Percentiles rank a stretch among this genome's conserved stretches.
phyloP scores from a whole-genome alignment of 2,888 invertebrate genomes.

The Nycteola revayana region DNA sequence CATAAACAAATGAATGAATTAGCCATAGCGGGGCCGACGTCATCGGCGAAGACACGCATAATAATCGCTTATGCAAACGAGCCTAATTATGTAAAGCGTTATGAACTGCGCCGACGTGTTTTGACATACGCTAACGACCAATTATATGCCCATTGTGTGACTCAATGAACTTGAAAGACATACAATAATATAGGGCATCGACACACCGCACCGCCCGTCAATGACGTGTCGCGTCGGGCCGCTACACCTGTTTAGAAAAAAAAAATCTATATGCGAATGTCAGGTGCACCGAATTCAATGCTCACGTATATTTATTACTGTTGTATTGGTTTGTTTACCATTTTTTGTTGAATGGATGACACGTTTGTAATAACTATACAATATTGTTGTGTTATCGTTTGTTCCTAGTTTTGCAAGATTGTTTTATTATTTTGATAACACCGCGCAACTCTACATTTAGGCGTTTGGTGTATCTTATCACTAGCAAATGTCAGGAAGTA shows the following conservation, averaged over 20 bases:
- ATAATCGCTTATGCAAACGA: conserved; percentile 78
- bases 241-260: conserved; percentile 71
- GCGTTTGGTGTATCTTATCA: no score
- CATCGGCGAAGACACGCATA: conserved; percentile 74
- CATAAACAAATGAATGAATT: conserved; percentile 75
- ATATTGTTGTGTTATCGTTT: no score
- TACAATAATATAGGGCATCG: conserved; percentile 78
- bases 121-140: conserved; percentile 75
- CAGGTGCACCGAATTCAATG: conserved; percentile 69
- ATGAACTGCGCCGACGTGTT: conserved; percentile 66
- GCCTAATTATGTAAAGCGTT: conserved; percentile 76
- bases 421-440: no score
- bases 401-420: no score
- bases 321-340: conserved; percentile 39
- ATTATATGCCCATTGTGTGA: conserved; percentile 75
- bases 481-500: no score
- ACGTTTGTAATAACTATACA: no score
- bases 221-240: conserved; percentile 42
- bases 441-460: no score
- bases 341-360: conserved; percentile 29
- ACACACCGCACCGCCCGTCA: conserved; percentile 52
- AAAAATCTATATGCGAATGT: conserved; percentile 46
- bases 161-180: conserved; percentile 76
- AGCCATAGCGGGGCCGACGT: conserved; percentile 64
- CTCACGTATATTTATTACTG: conserved; percentile 48